These are phyloP conservation scores for Dufourea novaeangliae DNA, from an alignment of 1,140 invertebrate species.

Conservation along the genomic window DNA sequence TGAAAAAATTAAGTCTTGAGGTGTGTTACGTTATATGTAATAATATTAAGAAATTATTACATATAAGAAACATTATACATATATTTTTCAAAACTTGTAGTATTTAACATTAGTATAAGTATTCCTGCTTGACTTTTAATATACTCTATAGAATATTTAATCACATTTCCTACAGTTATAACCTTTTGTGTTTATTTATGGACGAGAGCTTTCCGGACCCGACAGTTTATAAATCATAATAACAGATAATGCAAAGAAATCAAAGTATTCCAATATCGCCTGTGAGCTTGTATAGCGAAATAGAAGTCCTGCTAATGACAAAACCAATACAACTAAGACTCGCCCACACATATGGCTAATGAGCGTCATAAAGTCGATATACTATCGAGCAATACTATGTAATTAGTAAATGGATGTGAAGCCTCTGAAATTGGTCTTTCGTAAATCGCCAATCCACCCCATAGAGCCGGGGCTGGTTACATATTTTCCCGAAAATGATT, in stretches of 20 bases:
- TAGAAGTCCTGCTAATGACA: slow-evolving; percentile 43
- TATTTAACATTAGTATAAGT: too few species aligned
- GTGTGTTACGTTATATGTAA: too few species aligned
- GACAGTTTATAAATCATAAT: background rate
- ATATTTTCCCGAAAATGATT: background rate
- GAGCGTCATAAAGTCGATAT: slow-evolving; percentile 35
- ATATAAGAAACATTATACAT: too few species aligned
- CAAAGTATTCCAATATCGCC: slow-evolving; percentile 21
- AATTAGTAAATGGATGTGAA: slow-evolving; percentile 42
- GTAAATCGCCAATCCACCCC: slow-evolving; percentile 4
- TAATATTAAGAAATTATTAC: too few species aligned
- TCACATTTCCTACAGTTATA: too few species aligned
- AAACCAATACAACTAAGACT: slow-evolving; percentile 24
- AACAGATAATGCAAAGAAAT: background rate
- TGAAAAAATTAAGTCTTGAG: too few species aligned
- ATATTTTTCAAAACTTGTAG: too few species aligned
- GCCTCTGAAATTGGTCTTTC: slow-evolving; percentile 22
- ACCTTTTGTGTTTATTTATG: background rate
- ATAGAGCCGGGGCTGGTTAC: too few species aligned
- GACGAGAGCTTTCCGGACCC: background rate
- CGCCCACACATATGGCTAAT: slow-evolving; percentile 21
- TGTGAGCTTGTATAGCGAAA: background rate
- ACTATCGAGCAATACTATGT: slow-evolving; percentile 30
- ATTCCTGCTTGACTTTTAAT: too few species aligned
- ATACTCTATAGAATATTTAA: too few species aligned